Evolutionary conservation across 1,140 invertebrate genomes (phyloP).

Genomic region (Conus betulinus): DNA sequence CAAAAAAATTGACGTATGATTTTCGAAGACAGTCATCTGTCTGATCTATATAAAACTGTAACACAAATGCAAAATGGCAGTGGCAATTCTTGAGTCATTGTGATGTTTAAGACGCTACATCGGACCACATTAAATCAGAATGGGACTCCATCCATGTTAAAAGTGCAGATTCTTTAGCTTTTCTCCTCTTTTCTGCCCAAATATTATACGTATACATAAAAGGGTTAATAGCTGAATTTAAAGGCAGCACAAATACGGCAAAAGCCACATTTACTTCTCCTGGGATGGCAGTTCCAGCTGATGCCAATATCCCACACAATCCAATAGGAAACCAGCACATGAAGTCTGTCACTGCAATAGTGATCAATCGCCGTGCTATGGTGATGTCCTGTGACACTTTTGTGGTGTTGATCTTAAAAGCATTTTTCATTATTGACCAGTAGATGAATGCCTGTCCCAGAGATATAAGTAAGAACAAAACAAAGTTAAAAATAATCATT

Average conservation of each 20-base stretch:
- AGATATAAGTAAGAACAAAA: conserved; percentile 46
- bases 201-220: conserved; percentile 38
- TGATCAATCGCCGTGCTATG: conserved; percentile 35
- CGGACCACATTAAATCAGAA: not conserved
- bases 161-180: not conserved
- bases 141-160: not conserved
- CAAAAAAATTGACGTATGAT: too few relatives aligned
- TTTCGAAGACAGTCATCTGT: too few relatives aligned
- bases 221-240: conserved; percentile 41
- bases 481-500: conserved; percentile 50
- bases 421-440: conserved; percentile 33
- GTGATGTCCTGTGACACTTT: conserved; percentile 19
- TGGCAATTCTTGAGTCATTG: too few relatives aligned
- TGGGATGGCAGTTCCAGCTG: conserved; percentile 21
- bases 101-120: too few relatives aligned
- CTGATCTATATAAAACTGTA: too few relatives aligned
- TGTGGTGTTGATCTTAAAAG: not conserved
- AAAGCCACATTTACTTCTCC: conserved; percentile 29
- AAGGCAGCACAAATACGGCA: conserved; percentile 33
- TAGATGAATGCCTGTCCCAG: conserved; percentile 51
- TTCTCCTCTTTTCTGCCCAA: conserved; percentile 12
- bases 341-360: conserved; percentile 40
- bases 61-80: too few relatives aligned
- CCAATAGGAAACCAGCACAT: conserved; percentile 46
- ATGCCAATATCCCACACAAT: conserved; percentile 32